These are phyloP conservation scores for Takifugu flavidus DNA, from an alignment of 2,113 vertebrate genomes.

Conservation along the genomic window DNA sequence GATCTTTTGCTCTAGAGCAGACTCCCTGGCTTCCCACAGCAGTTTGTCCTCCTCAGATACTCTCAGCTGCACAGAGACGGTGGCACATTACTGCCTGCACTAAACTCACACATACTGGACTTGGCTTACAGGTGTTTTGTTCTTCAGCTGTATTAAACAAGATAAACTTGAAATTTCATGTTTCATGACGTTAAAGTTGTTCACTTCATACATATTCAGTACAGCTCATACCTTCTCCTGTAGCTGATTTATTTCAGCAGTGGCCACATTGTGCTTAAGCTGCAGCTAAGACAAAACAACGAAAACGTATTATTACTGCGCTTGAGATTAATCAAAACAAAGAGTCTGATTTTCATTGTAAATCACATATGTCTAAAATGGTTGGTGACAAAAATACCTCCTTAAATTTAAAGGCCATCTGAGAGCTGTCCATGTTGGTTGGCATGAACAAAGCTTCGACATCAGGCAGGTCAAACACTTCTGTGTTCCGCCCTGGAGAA, in stretches of 20 bases:
- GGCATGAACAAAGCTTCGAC: slow-evolving; percentile 81
- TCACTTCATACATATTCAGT: background rate
- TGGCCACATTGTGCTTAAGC: slow-evolving; percentile 80
- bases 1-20: slow-evolving; percentile 79
- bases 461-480: slow-evolving; percentile 86
- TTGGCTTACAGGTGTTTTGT: no score
- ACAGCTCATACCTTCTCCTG: slow-evolving; percentile 79
- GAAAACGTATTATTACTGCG: background rate
- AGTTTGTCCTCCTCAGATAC: slow-evolving; percentile 74
- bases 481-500: slow-evolving; percentile 73
- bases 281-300: slow-evolving; percentile 74
- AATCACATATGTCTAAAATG: background rate
- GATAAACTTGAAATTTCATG: no score
- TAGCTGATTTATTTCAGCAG: slow-evolving; percentile 82
- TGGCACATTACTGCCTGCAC: slow-evolving; percentile 1
- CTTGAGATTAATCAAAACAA: background rate
- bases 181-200: background rate
- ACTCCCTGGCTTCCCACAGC: slow-evolving; percentile 78
- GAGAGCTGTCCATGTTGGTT: slow-evolving; percentile 82
- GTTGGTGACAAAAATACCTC: slow-evolving; percentile 72
- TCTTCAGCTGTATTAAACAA: no score
- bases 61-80: slow-evolving; percentile 70
- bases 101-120: no score
- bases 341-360: background rate
- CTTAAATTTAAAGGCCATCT: slow-evolving; percentile 85